A percentile compares a stretch with the other conserved stretches of the same genome.
Conservation (phyloP, 2,888 invertebrate genomes). For the Clostera curtula region DNA sequence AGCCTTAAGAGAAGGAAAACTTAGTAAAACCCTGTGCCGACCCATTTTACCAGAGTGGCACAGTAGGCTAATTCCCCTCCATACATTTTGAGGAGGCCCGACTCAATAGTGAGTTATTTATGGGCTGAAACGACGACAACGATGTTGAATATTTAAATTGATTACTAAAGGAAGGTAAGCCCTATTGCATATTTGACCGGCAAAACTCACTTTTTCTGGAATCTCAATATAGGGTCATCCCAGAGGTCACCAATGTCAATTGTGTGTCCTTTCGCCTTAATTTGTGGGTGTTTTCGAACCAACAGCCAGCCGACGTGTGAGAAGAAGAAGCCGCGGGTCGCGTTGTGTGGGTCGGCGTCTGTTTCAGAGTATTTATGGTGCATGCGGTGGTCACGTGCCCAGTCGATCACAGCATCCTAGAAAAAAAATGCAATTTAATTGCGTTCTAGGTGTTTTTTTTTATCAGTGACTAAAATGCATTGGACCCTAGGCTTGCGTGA, state of each 20-base stretch:
- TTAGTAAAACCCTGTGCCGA: no score
- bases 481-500: no score
- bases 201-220: conserved; percentile 88
- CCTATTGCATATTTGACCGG: conserved; percentile 3
- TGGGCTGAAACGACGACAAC: no score
- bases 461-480: conserved; percentile 21
- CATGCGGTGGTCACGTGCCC: conserved; percentile 87
- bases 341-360: conserved; percentile 95
- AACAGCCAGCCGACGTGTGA: conserved; percentile 96
- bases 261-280: conserved; percentile 88
- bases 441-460: conserved; percentile 12
- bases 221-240: conserved; percentile 84
- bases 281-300: conserved; percentile 92
- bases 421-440: conserved; percentile 17
- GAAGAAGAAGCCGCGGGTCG: conserved; percentile 95
- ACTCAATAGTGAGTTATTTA: no score
- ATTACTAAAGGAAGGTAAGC: no score
- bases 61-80: no score
- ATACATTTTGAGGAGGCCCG: no score
- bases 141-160: no score
- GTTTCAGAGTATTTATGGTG: conserved; percentile 96
- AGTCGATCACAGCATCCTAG: conserved; percentile 85
- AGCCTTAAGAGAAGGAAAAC: no score
- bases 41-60: no score
- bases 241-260: conserved; percentile 90